These are phyloP conservation scores for Machimus rusticus DNA, from an alignment of 2,888 invertebrate species.

Conservation along the genomic window DNA sequence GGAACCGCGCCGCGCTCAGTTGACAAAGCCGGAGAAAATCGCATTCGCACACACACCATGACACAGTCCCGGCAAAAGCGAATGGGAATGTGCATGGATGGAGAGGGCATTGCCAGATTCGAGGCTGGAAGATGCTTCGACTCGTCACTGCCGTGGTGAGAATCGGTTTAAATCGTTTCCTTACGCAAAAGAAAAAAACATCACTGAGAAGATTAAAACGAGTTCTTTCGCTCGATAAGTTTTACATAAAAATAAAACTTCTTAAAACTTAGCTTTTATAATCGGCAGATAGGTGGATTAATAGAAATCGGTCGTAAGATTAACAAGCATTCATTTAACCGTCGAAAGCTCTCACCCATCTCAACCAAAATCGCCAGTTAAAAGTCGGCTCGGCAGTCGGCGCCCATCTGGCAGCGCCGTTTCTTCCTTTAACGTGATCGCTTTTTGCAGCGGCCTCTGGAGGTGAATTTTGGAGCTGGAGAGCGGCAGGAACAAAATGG, in stretches of 20 bases:
- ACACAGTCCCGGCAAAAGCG: neutral
- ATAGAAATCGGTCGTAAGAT: neutral
- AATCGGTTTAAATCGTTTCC: neutral
- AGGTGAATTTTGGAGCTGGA: neutral
- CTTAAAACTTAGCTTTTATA: neutral
- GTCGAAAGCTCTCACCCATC: neutral
- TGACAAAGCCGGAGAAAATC: conserved; percentile 11
- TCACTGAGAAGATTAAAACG: neutral
- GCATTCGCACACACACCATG: conserved; percentile 4
- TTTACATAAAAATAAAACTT: neutral
- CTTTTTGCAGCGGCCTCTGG: neutral
- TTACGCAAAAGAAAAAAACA: neutral
- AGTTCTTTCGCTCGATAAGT: neutral
- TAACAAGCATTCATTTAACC: neutral
- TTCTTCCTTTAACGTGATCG: neutral
- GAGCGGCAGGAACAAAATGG: neutral
- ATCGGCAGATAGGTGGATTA: neutral
- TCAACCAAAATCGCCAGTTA: neutral
- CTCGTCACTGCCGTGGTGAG: neutral
- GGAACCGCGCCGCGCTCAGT: conserved; percentile 27
- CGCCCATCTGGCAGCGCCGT: neutral
- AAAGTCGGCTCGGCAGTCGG: neutral
- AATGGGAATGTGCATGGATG: neutral
- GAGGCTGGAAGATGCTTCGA: neutral
- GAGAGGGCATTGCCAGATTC: neutral